Conservation (phyloP, 2,113 vertebrate genomes). For the Chionomys nivalis region DNA sequence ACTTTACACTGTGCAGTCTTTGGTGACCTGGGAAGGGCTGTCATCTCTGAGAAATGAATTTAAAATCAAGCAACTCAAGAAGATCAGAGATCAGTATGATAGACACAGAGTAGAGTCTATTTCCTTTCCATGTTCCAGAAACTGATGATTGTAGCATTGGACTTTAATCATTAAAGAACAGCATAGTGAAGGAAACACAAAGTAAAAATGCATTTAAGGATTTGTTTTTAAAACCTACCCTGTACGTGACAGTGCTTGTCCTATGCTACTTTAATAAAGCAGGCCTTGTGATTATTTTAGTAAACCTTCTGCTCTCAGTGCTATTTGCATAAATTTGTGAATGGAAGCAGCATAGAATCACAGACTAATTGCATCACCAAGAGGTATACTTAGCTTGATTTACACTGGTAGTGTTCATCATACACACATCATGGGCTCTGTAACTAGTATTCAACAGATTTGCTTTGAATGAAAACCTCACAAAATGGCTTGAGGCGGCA, state of each 20-base stretch:
- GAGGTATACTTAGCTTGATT: neutral
- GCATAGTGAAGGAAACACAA: slow-evolving; percentile 13
- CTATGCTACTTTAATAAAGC: slow-evolving; percentile 41
- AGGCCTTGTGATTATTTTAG: slow-evolving; percentile 12
- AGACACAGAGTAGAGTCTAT: neutral
- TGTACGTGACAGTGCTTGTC: neutral
- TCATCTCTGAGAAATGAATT: neutral
- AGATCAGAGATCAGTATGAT: neutral
- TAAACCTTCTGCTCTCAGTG: neutral
- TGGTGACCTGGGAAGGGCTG: neutral
- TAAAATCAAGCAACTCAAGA: neutral
- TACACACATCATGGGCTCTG: neutral
- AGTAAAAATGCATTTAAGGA: neutral
- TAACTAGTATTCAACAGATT: neutral
- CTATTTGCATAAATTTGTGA: neutral
- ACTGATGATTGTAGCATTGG: neutral
- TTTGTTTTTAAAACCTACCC: neutral
- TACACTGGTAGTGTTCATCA: neutral
- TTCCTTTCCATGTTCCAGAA: neutral
- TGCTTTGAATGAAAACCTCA: neutral
- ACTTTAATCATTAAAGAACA: neutral
- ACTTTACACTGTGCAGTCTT: neutral
- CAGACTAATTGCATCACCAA: neutral
- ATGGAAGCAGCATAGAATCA: neutral
- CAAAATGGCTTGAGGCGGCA: neutral